Conservation (phyloP, 2,113 vertebrate species). For the Lota lota region DNA sequence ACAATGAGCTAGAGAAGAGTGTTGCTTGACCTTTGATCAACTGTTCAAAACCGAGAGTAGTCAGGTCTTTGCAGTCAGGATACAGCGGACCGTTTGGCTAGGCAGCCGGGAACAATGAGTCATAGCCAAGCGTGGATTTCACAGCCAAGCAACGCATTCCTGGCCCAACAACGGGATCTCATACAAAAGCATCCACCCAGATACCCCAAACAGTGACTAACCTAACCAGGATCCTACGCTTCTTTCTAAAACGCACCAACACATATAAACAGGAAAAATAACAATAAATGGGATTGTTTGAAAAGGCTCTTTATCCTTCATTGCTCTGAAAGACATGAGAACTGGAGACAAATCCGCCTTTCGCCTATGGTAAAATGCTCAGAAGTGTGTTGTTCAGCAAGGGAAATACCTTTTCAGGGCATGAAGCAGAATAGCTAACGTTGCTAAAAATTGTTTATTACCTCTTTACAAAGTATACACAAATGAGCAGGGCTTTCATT, state of each 20-base stretch:
- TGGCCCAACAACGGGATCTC: conserved; percentile 62
- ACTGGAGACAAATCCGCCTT: too few species aligned
- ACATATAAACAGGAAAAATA: neutral
- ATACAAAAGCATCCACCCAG: conserved; percentile 49
- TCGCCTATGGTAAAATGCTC: neutral
- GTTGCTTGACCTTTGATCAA: conserved; percentile 1
- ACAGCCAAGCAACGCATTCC: conserved; percentile 67
- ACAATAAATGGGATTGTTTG: too few species aligned
- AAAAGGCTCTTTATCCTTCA: too few species aligned
- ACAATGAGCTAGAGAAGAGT: too few species aligned
- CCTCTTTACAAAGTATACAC: neutral
- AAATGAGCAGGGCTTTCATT: neutral
- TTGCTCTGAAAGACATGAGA: too few species aligned
- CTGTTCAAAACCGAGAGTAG: conserved; percentile 14
- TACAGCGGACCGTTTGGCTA: conserved; percentile 61
- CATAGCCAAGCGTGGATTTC: conserved; percentile 62
- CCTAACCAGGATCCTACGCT: conserved; percentile 14
- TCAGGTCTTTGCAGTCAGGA: conserved; percentile 7
- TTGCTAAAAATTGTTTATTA: conserved; percentile 6
- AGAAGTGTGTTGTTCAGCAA: neutral
- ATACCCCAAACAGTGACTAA: conserved; percentile 25
- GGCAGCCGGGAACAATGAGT: conserved; percentile 54
- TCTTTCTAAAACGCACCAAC: neutral
- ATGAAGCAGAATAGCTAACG: conserved; percentile 9
- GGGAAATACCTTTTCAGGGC: conserved; percentile 1